Evolutionary conservation across 2,797 vertebrate species (phyloP), one percentile per base, ranked within the genome.

Genomic region (Lacerta agilis): DNA sequence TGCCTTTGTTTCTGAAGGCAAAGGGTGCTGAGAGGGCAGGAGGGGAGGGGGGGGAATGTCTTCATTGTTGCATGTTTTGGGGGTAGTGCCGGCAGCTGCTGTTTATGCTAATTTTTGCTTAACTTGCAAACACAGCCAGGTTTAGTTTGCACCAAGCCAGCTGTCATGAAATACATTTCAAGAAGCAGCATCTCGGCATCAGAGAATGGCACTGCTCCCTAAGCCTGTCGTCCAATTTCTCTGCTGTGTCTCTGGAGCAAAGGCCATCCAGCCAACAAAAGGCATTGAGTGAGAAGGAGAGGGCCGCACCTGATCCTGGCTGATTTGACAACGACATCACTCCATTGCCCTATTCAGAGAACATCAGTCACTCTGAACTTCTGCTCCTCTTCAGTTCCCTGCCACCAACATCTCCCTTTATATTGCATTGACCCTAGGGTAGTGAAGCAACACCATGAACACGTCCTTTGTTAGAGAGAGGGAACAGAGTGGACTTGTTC

Each of bases 51-150:
- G 85, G 81, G 85, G 85, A 87, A 8, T 29, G 43, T 92, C 93
- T 96, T 95, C 92, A 92, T 89, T 93, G 94, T 81, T 94, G 90
- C 93, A 55, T 82, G 94, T 85, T 91, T 87, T 43, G 88, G 95
- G n/a, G 90, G 93, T 89, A 91, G 85, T 33, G 66, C 83, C 80
- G 87, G 87, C 96, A 97, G 96, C 95, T 97, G 96, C 94, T 91
- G 92, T 88, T 95, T 95, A 97, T 96, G 96, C 95, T 95, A 96
- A 97, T 96, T 96, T 93, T 94, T 94, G 94, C 96, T 97, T 86
- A 75, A 93, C 95, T 96, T 95, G 95, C 96, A 97, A 96, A 96
- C 87, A 95, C 93, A 92, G 94, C 93, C 94, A 88, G 94, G 96
- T 94, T 96, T 96, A 95, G 95, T 96, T 94, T 94, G 96, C 93